phyloP scores from a whole-genome alignment of 2,113 vertebrate genomes.

The Clarias batrachus region DNA sequence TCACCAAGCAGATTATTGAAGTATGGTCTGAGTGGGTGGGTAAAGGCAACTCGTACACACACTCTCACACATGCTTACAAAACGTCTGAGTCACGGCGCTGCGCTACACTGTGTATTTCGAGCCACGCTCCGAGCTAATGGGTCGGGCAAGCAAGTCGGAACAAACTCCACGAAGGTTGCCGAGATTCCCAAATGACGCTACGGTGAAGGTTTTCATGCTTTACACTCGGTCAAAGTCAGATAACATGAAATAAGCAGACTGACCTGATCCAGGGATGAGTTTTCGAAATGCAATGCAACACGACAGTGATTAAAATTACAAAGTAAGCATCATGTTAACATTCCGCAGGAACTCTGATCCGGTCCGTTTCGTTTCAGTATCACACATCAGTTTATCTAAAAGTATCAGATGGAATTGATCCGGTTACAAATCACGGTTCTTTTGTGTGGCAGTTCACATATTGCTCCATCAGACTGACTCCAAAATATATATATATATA shows the following conservation, averaged over 20 bases:
- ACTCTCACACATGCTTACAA: not conserved
- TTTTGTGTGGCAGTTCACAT: too few relatives aligned
- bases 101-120: not conserved
- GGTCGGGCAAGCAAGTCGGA: too few relatives aligned
- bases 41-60: not conserved
- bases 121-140: not conserved
- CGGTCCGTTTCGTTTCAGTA: not conserved
- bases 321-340: not conserved
- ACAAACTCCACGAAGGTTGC: not conserved
- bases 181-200: not conserved
- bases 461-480: too few relatives aligned
- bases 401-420: not conserved
- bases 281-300: not conserved
- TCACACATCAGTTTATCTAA: not conserved
- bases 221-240: not conserved
- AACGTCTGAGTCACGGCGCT: not conserved
- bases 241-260: not conserved
- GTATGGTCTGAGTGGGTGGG: not conserved
- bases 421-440: too few relatives aligned
- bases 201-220: not conserved
- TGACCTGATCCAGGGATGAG: not conserved
- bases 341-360: not conserved
- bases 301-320: not conserved
- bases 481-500: too few relatives aligned
- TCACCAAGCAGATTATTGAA: conserved; percentile 13